Conservation (phyloP, 2,888 invertebrate genomes). For the Apamea epomidion region DNA sequence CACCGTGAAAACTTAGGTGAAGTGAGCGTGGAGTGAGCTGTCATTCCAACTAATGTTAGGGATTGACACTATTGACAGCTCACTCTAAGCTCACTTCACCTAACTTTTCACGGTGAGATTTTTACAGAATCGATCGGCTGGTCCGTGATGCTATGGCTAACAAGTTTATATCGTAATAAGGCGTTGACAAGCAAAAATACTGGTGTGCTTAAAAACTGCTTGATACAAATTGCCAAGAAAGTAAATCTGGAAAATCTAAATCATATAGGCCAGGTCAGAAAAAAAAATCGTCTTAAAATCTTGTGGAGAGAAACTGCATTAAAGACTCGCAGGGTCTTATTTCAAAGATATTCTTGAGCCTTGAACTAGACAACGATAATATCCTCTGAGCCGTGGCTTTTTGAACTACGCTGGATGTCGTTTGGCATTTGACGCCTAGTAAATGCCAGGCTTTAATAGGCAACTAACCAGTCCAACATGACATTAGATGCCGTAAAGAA, state of each 20-base stretch:
- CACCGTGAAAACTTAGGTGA: too few species aligned
- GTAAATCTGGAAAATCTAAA: not conserved
- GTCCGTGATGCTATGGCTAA: not conserved
- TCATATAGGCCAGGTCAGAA: not conserved
- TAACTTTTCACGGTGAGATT: too few species aligned
- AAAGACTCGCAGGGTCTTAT: too few species aligned
- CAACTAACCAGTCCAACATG: constrained; percentile 11
- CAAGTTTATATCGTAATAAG: not conserved
- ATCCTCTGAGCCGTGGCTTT: not conserved
- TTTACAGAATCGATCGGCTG: too few species aligned
- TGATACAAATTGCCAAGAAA: not conserved
- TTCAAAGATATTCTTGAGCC: not conserved
- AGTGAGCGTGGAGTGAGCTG: too few species aligned
- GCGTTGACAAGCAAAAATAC: not conserved
- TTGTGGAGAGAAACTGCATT: not conserved
- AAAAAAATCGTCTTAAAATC: not conserved
- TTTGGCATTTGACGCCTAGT: constrained; percentile 11
- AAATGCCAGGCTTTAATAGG: constrained; percentile 21
- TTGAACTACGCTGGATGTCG: constrained; percentile 1
- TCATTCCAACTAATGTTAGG: too few species aligned
- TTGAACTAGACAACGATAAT: constrained; percentile 3
- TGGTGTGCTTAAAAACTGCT: not conserved
- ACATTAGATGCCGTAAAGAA: constrained; percentile 20
- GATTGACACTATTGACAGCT: too few species aligned
- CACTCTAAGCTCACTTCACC: too few species aligned